Conservation (phyloP, 1,140 invertebrate genomes). For the Luehdorfia chinensis region DNA sequence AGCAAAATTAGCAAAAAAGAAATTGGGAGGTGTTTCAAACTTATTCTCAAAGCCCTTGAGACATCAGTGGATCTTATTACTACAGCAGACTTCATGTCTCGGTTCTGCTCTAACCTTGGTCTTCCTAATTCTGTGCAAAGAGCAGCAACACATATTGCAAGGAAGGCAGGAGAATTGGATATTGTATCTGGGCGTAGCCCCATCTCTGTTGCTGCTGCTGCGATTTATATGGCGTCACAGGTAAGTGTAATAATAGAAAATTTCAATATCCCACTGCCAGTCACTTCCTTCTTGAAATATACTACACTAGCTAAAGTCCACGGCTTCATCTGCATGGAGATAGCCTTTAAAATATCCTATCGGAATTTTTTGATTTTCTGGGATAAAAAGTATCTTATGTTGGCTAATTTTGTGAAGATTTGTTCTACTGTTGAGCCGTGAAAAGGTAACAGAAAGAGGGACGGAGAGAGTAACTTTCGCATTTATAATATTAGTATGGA, state of each 20-base stretch:
- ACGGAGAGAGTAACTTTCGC: too few species aligned
- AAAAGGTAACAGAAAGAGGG: too few species aligned
- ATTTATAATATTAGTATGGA: too few species aligned
- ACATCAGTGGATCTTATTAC: slow-evolving; percentile 99
- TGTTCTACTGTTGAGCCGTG: too few species aligned
- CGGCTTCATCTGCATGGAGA: too few species aligned
- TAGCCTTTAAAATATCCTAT: too few species aligned
- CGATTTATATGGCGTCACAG: slow-evolving; percentile 99
- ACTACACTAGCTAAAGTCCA: too few species aligned
- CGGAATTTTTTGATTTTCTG: too few species aligned
- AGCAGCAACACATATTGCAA: slow-evolving; percentile 97
- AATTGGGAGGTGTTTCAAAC: slow-evolving; percentile 88
- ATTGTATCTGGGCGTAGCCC: slow-evolving; percentile 99
- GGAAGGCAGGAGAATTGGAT: slow-evolving; percentile 97
- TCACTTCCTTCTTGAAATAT: too few species aligned
- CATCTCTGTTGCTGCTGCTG: slow-evolving; percentile 98
- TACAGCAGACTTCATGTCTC: slow-evolving; percentile 98
- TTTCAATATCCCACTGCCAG: too few species aligned
- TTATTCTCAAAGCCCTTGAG: slow-evolving; percentile 82
- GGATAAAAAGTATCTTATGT: too few species aligned
- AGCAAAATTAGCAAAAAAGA: slow-evolving; percentile 99
- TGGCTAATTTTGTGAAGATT: too few species aligned
- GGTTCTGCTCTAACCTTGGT: slow-evolving; percentile 91
- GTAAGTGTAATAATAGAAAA: slow-evolving; percentile 58
- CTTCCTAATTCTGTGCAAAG: slow-evolving; percentile 95